Evolutionary conservation across 2,797 vertebrate genomes (phyloP).

Genomic region (Spinus olivaceus): DNA sequence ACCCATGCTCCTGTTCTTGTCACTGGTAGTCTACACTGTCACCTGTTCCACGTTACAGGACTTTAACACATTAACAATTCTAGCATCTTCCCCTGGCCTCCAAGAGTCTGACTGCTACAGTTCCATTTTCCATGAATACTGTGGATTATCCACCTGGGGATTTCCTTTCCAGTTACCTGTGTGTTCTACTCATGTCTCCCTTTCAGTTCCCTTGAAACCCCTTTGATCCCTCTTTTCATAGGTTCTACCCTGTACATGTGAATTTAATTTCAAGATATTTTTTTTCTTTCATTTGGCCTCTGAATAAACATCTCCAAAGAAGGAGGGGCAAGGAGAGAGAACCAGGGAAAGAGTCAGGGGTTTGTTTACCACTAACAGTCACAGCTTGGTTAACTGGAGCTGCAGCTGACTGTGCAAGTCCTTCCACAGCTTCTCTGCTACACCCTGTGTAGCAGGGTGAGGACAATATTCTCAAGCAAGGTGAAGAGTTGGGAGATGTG

Average conservation of each 20-base stretch:
- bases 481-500: background rate
- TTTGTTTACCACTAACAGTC: background rate
- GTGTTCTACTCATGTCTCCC: background rate
- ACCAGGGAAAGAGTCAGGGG: background rate
- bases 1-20: background rate
- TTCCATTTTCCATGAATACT: background rate
- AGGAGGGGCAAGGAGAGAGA: background rate
- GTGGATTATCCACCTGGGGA: background rate
- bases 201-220: background rate
- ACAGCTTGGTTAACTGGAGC: background rate
- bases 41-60: background rate
- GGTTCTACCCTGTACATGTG: rapidly evolving
- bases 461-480: background rate
- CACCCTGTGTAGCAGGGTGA: background rate
- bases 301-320: background rate
- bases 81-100: background rate
- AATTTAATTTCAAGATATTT: background rate
- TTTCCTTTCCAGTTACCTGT: background rate
- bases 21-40: rapidly evolving
- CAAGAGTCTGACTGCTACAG: background rate
- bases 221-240: background rate
- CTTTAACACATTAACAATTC: background rate
- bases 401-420: background rate
- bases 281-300: background rate
- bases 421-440: background rate